Percentiles rank a stretch among this genome's conserved stretches.
Evolutionary conservation across 2,113 vertebrate species (phyloP).

Genomic region (Oncorhynchus keta): DNA sequence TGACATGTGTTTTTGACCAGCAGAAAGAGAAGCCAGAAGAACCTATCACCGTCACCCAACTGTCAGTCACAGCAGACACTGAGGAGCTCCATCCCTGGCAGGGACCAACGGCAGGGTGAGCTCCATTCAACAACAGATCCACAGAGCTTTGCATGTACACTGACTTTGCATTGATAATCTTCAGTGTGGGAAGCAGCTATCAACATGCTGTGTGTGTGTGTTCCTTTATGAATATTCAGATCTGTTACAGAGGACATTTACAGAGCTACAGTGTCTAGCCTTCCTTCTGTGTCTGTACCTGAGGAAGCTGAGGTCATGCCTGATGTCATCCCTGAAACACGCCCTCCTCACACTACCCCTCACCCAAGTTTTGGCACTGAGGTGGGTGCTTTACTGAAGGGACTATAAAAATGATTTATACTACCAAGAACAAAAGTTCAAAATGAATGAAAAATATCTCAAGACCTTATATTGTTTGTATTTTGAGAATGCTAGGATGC

Average conservation of each 20-base stretch:
- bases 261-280: constrained; percentile 52
- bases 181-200: background rate
- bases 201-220: constrained; percentile 13
- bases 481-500: too few species aligned
- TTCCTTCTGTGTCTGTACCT: constrained; percentile 43
- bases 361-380: constrained; percentile 62
- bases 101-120: constrained; percentile 45
- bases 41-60: background rate
- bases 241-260: constrained; percentile 49
- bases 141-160: background rate
- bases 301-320: constrained; percentile 35
- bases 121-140: background rate
- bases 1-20: background rate
- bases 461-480: background rate
- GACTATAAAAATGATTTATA: background rate
- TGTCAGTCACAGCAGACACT: constrained; percentile 4
- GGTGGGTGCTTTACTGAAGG: constrained; percentile 46
- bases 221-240: constrained; percentile 50
- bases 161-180: background rate
- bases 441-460: background rate
- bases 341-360: constrained; percentile 54
- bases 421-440: too few species aligned
- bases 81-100: constrained; percentile 21
- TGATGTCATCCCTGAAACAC: constrained; percentile 31
- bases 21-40: constrained; percentile 14